Conservation (phyloP, 1,140 invertebrate genomes). For the Drosophila pachea region DNA sequence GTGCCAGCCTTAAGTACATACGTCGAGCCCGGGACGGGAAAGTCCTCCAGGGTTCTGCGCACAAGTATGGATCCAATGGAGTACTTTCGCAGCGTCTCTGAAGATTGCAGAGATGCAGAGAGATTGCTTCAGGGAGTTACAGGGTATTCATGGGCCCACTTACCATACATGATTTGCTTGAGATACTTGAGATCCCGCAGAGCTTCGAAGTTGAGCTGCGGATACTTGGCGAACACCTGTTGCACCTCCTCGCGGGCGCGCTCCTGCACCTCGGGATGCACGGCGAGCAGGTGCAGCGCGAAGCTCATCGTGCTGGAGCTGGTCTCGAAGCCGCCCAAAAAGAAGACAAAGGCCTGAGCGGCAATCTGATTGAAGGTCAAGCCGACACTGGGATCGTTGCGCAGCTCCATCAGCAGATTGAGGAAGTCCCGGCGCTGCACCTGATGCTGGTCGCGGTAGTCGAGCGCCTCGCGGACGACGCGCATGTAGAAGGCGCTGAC, state of each 20-base stretch:
- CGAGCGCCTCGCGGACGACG: conserved; percentile 78
- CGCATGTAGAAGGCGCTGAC: conserved; percentile 79
- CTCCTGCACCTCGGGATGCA: conserved; percentile 79
- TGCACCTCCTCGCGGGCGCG: conserved; percentile 80
- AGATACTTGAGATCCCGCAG: conserved; percentile 81
- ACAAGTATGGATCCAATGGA: conserved; percentile 67
- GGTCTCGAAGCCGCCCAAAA: conserved; percentile 83
- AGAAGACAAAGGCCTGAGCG: conserved; percentile 82
- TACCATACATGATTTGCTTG: conserved; percentile 80
- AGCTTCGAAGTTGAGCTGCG: conserved; percentile 81
- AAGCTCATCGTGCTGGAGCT: conserved; percentile 79
- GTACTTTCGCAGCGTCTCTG: conserved; percentile 80
- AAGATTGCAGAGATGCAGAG: not conserved
- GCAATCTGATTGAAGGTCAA: conserved; percentile 69
- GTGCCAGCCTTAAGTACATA: conserved; percentile 78
- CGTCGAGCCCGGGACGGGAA: conserved; percentile 68
- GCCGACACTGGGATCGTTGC: conserved; percentile 47
- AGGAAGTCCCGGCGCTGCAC: conserved; percentile 80
- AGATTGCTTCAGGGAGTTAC: not conserved
- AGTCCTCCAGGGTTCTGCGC: conserved; percentile 59
- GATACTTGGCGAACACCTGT: conserved; percentile 78
- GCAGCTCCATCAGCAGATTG: conserved; percentile 71
- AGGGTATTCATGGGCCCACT: conserved; percentile 10
- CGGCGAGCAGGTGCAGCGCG: conserved; percentile 79
- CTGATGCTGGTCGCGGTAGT: conserved; percentile 79